Evolutionary conservation across 2,888 invertebrate species (phyloP).

Genomic region (Oasisia sp.): DNA sequence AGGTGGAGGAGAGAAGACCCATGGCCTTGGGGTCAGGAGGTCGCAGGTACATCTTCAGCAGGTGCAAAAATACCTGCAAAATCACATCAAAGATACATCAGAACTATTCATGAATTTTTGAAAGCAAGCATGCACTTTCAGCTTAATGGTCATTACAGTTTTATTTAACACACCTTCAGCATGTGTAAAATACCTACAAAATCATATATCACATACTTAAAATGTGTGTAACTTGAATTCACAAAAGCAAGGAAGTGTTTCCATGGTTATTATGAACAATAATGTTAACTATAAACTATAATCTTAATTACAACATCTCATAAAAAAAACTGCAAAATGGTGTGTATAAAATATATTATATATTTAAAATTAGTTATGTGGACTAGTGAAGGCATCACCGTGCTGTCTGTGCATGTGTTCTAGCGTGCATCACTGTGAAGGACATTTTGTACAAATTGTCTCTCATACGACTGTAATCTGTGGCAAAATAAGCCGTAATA

Average conservation of each 20-base stretch:
- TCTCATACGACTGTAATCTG: neutral
- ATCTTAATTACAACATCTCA: no score
- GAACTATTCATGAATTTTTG: no score
- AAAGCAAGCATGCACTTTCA: no score
- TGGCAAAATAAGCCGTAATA: neutral
- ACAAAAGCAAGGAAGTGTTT: no score
- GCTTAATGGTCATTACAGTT: no score
- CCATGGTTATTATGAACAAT: no score
- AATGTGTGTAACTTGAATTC: no score
- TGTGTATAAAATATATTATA: neutral
- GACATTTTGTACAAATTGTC: neutral
- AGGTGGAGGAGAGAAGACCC: slow-evolving; percentile 54
- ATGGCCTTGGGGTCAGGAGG: slow-evolving; percentile 69
- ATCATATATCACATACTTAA: no score
- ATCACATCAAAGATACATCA: neutral
- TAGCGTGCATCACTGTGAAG: neutral
- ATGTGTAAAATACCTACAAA: no score
- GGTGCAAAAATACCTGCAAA: slow-evolving; percentile 72
- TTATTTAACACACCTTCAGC: no score
- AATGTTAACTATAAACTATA: no score
- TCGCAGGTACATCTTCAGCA: slow-evolving; percentile 72
- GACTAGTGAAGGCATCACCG: neutral
- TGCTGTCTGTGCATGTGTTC: no score
- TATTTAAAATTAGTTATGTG: neutral
- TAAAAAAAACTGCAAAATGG: slow-evolving; percentile 71